Evolutionary conservation across 1,140 invertebrate species (phyloP), one percentile per base, ranked within the genome.

Genomic region (Philopotamus ludificatus): DNA sequence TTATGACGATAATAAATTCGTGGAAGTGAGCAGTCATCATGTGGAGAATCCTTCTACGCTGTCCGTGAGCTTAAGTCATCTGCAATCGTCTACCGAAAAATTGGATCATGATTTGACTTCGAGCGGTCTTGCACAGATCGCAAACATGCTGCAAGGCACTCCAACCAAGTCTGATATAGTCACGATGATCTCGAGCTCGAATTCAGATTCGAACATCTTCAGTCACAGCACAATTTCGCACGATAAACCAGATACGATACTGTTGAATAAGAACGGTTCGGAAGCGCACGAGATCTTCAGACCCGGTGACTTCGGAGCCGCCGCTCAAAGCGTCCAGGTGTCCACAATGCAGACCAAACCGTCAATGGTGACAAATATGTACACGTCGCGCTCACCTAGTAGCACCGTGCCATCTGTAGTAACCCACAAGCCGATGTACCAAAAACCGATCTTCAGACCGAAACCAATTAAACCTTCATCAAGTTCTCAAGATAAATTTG

Each of bases 231-330:
- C 79, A 10, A 87, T 86, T 21, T 75, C 87, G 71, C 82, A 87
- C 63, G 81, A 77, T 25, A 74, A 77, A 8, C 82, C 85, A 3
- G 87, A 91, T 21, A 89, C 88, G 0, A 81, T 88, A 63, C 70
- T 90, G 0, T 63, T 87, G 0, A 82, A 88, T 70, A 78, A 83
- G 70, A 86, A 87, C 63, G 87, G 86, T 15, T 81, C 83, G 0
- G 72, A 74, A 55, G 80, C 79, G 0, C 73, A 75, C 39, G 85
- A 88, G 70, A 76, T 83, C 1, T 80, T 85, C 10, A 82, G 83
- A 73, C 84, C 86, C 0, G 85, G 84, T 66, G 85, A 88, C 62
- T 81, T 86, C 63, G 49, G 44, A 21, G 34, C 25, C 20, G 45
- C 42, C 0, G 63, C 34, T 7, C 39, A 4, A 3, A 77, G 78